Base-by-base conservation (phyloP, 2,888 invertebrate genomes). In the Thymelicus lineola region DNA sequence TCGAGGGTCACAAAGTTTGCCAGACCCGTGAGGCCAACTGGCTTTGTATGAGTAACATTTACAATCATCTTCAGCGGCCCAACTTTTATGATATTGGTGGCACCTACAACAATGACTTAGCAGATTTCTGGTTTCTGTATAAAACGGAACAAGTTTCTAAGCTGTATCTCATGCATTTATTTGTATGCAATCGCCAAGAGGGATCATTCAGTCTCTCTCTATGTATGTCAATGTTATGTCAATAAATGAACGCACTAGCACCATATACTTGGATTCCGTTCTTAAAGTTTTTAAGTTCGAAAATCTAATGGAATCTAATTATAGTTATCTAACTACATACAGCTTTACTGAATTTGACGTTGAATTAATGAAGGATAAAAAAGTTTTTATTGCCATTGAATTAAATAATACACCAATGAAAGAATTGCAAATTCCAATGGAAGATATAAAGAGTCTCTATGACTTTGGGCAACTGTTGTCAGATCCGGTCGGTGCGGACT, bases 51-150 rank as follows among this genome's bases (percentile, higher is more conserved):
- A 83, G 85, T 12, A 78, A 87, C 35, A 78, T 91, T 12, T 90
- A 89, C 72, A 79, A 86, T 48, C 93, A 92, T 75, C 80, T 91
- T 5, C 80, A 89, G 67, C 79, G 91, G 6, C 86, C 88, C 0
- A 87, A 88, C 73, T 82, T 86, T 17, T 92, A 91, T 70, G 90
- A 92, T 61, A 83, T 93, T 28, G 93, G 93, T 12, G 90, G 91
- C 36, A 89, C 93, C 0, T 88, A 89, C 70, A 82, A 84, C 38
- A 78, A 85, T 35, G 85, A 89, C 57, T 78, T 86, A 0, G 81
- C 86, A 0, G 90, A 92, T 71, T 89, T 81, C 72, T 89, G 90
- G 87, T 91, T 93, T 69, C 79, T 85, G 9, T 89, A 72, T 73
- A 87, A 84, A 77, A 86, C 86, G 0, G 91, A 91, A 74, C 83